Evolutionary conservation across 2,797 vertebrate genomes (phyloP), one percentile per base, ranked within the genome.

Genomic region (Poecilia picta): DNA sequence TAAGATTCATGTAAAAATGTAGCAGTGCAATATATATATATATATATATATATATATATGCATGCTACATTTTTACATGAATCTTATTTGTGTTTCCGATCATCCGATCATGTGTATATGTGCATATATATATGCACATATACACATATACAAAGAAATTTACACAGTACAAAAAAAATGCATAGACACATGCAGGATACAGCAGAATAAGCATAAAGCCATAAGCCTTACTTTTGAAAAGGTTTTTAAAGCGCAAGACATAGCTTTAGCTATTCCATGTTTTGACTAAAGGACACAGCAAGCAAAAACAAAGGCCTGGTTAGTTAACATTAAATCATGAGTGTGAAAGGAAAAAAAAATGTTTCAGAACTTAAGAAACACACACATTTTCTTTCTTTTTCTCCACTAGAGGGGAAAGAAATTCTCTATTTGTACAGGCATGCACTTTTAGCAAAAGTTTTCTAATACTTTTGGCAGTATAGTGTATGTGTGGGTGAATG

Each of bases 271-370:
- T 75, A 20, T 76, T 85, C 46, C 74, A 8, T 80, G 47, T 31
- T 79, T 80, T 78, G 73, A 89, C 83, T 74, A 68, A 83, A 78
- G 57, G 73, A 85, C 72, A 83, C 82, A 66, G 3, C 82, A 72
- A 79, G 74, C 83, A 51, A 76, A 84, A 79, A 81, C 68, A 89
- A 79, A 88, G 81, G 78, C 78, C 31, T 74, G 78, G 76, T 83
- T 79, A 82, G 78, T 83, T 75, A 89, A 84, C 83, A 88, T 85
- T 74, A 76, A 80, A 84, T 81, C 80, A 82, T 2, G 31, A 51
- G 51, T 57, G 75, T 86, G 81, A 80, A n/a, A 74, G n/a, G 74
- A 28, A 87, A 75, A 64, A 82, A 73, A 80, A 41, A 79, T 41
- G 23, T 73, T 36, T 55, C 72, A 74, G 16, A 20, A 39, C 39